Base-by-base conservation (phyloP, 2,113 vertebrate genomes). In the Daubentonia madagascariensis region DNA sequence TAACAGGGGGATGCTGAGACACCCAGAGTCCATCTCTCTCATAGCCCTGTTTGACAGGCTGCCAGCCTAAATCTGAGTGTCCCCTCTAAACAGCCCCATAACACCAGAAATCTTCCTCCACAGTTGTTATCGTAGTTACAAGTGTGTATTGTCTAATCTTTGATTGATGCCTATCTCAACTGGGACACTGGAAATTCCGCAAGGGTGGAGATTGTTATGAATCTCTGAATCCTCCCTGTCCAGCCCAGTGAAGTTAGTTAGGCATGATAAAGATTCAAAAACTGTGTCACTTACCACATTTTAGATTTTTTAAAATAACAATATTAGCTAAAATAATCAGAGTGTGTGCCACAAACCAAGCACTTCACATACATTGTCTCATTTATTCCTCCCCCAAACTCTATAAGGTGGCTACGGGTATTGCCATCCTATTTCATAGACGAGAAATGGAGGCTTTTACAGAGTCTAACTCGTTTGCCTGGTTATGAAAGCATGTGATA, bases 41-140 rank as follows among this genome's bases (percentile, higher is more conserved):
- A 5, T 8, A 25, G 12, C 43, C 50, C 50, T 13, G 30, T 32
- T 50, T 40, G 8, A 8, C 10, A 57, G 50, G 37, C 5, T 80
- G 22, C 30, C 35, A 45, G 11, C 35, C 57, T 50, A 22, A 76
- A 63, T 59, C 50, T 54, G 9, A 52, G 52, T 17, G 40, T 4
- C n/a, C 40, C 65, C 1, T 57, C 18, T 10, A 22, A 37, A 86
- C 8, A 28, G 68, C 1, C 1, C 5, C 20, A 11, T 0, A 1
- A 63, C 45, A 6, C 12, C n/a, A 8, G 65, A 35, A 68, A 65
- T 45, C 48, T 78, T 35, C 35, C 12, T 48, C 30, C 22, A 4
- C 1, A 9, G 10, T 48, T 3, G 0, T 17, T 45, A 50, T 37
- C 54, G 25, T 35, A 1, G 1, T 43, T 10, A 57, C 11, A 6